Base-by-base conservation (phyloP, 2,888 invertebrate species). In the Troides oblongomaculatus region DNA sequence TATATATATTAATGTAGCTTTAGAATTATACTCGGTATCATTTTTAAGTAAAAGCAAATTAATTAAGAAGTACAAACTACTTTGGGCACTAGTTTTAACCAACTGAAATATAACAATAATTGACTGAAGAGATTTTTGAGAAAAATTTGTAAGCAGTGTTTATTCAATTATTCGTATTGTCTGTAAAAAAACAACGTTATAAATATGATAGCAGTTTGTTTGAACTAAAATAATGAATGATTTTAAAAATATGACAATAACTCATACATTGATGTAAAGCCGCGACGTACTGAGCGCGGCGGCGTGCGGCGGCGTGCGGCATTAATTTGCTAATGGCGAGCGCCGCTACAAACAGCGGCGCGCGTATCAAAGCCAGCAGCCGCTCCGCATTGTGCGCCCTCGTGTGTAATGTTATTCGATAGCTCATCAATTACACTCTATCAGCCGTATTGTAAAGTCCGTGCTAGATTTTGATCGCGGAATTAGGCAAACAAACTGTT, bases 291-390 rank as follows among this genome's bases (percentile, higher is more conserved):
- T 56, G 18, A 25, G 56, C 12, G 43, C 23, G 58, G 30, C 30
- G 30, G 25, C 4, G 25, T 21, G 25, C 25, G 17, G n/a, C 21
- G 21, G 21, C 21, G 21, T 21, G 14, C 62, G 25, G 68, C 21
- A 63, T 63, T 68, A 58, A 68, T 63, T 68, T 63, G 57, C 58
- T 68, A 68, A 63, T 68, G 68, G 68, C 46, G 18, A 64, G 56
- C 23, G 57, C 14, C n/a, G 12, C 18, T 30, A 17, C 61, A 23
- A 25, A 60, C 43, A 62, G 0, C 23, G 8, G 57, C 25, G 43
- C 62, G 53, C 68, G 43, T 68, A 58, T 68, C 59, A 46, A 58
- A 65, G 61, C 43, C 23, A 46, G 25, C 64, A 64, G n/a, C 61
- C 56, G 53, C 36, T 36, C 30, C 14, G 56, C 25, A 43, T 60